Evolutionary conservation across 1,140 invertebrate species (phyloP).

Genomic region (Aphidius gifuensis): DNA sequence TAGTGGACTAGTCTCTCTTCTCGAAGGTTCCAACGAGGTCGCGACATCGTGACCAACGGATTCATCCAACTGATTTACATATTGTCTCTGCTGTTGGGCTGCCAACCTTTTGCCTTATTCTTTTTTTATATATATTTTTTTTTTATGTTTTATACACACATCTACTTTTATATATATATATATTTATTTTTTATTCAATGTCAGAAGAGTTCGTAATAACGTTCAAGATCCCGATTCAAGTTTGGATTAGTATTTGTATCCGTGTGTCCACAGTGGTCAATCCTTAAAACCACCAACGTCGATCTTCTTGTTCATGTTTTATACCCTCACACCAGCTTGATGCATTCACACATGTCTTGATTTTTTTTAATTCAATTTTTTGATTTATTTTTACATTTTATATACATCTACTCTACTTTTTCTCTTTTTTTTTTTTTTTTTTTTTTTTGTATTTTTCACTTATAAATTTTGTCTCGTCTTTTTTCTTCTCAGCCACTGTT

Average conservation of each 20-base stretch:
- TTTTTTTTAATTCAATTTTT: too few species aligned
- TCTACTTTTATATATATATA: background rate
- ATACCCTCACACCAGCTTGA: too few species aligned
- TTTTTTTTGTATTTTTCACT: too few species aligned
- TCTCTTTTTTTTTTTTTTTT: too few species aligned
- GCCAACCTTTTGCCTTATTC: conserved; percentile 22
- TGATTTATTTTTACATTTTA: too few species aligned
- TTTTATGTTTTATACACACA: too few species aligned
- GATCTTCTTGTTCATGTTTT: conserved; percentile 31
- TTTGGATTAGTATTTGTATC: conserved; percentile 10
- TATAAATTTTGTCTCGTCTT: too few species aligned
- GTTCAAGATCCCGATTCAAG: conserved; percentile 30
- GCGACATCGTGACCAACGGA: conserved; percentile 52
- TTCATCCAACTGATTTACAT: conserved; percentile 53
- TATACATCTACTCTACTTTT: too few species aligned
- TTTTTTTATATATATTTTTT: conserved; percentile 21
- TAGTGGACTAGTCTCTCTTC: background rate
- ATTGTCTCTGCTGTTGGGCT: conserved; percentile 43
- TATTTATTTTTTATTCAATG: conserved; percentile 52
- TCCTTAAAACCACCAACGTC: conserved; percentile 48
- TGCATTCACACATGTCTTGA: too few species aligned
- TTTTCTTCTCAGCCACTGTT: too few species aligned
- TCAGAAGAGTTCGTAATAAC: conserved; percentile 49
- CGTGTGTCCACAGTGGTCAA: conserved; percentile 41
- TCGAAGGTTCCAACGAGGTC: conserved; percentile 43